Evolutionary conservation across 2,113 vertebrate species (phyloP).

Genomic region (Nothoprocta perdicaria): DNA sequence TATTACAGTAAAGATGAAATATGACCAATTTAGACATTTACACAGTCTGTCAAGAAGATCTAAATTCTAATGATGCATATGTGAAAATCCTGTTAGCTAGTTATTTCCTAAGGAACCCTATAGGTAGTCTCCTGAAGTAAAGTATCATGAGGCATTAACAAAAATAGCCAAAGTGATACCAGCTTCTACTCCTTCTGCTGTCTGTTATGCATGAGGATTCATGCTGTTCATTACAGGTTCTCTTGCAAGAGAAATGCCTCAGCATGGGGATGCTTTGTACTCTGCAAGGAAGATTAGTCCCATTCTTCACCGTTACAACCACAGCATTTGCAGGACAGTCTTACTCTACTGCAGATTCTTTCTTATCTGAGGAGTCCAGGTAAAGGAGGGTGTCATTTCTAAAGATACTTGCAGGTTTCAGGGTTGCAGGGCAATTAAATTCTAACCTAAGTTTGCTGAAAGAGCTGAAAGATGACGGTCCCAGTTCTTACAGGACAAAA

Average conservation of each 20-base stretch:
- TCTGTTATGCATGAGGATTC: neutral
- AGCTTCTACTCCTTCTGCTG: neutral
- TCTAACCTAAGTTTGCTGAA: constrained; percentile 7
- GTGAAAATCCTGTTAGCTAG: neutral
- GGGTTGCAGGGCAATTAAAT: neutral
- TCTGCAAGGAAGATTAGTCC: neutral
- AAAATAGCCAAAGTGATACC: neutral
- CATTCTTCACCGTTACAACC: neutral
- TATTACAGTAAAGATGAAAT: neutral
- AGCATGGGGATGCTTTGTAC: neutral
- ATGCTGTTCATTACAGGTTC: neutral
- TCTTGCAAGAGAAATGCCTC: neutral
- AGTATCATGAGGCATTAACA: neutral
- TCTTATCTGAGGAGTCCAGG: neutral
- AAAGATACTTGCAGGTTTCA: neutral
- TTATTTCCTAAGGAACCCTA: neutral
- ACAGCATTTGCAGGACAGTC: neutral
- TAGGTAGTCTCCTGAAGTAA: neutral
- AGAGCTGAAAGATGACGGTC: neutral
- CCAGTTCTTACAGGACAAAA: neutral
- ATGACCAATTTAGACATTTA: neutral
- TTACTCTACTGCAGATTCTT: neutral
- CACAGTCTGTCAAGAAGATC: neutral
- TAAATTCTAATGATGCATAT: neutral
- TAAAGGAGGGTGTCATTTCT: neutral